phyloP scores from a whole-genome alignment of 2,797 vertebrate genomes.

The Trachurus trachurus region DNA sequence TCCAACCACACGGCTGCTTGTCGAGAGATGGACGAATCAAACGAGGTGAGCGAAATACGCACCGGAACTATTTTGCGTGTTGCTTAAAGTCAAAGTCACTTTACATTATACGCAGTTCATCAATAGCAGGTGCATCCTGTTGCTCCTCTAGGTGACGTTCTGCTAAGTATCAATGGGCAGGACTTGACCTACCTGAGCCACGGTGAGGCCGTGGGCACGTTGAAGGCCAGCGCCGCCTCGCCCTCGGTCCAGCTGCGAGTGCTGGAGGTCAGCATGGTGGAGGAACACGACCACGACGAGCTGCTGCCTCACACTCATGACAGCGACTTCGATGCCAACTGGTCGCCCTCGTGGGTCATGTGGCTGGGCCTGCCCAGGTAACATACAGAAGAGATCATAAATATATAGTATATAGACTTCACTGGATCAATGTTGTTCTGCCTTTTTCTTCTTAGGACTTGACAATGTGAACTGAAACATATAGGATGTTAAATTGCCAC shows the following conservation, averaged over 20 bases:
- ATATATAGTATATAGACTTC: not conserved
- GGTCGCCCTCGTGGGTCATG: constrained; percentile 99
- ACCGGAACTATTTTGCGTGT: not conserved
- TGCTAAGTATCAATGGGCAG: constrained; percentile 96
- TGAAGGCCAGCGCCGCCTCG: constrained; percentile 96
- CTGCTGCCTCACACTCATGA: constrained; percentile 91
- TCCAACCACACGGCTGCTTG: constrained; percentile 97
- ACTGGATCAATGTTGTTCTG: not conserved
- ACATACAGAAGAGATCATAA: not conserved
- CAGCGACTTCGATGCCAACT: constrained; percentile 95
- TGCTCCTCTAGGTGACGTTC: constrained; percentile 89
- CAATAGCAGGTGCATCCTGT: not conserved
- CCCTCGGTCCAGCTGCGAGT: constrained; percentile 92
- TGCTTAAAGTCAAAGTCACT: not conserved
- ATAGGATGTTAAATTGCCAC: not conserved
- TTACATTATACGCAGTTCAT: not conserved
- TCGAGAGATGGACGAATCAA: constrained; percentile 96
- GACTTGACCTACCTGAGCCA: constrained; percentile 97
- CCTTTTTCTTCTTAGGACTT: not conserved
- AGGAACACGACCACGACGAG: constrained; percentile 88
- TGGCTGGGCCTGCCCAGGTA: constrained; percentile 98
- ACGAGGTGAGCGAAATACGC: constrained; percentile 85
- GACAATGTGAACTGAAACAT: not conserved
- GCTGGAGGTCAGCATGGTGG: constrained; percentile 93
- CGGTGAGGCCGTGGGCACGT: constrained; percentile 95